Conservation (phyloP, 2,113 vertebrate species). For the Lanius ludovicianus region DNA sequence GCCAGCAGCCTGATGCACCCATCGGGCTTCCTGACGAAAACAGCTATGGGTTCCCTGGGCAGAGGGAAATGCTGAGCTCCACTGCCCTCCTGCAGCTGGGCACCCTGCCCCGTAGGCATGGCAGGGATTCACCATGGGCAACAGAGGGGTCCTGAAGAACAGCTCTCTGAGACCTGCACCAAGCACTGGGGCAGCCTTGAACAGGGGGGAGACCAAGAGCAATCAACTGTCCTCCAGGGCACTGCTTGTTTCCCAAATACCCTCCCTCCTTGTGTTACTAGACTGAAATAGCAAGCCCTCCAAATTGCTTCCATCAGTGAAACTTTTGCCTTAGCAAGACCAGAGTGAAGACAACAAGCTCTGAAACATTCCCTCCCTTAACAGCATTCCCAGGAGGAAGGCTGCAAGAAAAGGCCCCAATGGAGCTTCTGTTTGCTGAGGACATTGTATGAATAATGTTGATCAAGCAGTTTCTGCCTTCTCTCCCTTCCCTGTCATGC, state of each 20-base stretch:
- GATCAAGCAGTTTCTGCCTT: neutral
- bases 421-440: slow-evolving; percentile 24
- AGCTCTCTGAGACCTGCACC: neutral
- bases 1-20: neutral
- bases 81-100: neutral
- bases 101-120: accelerated
- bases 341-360: neutral
- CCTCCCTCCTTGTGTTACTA: neutral
- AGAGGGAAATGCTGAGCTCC: neutral
- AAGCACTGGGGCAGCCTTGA: neutral
- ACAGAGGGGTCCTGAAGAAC: neutral
- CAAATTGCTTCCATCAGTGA: neutral
- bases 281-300: neutral
- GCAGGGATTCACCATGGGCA: neutral
- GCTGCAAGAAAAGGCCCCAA: neutral
- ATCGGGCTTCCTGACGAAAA: neutral
- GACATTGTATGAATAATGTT: slow-evolving; percentile 42
- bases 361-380: neutral
- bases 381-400: neutral
- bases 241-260: neutral
- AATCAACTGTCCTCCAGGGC: neutral
- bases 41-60: neutral
- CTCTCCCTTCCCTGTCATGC: slow-evolving; percentile 58
- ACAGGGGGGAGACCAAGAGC: neutral
- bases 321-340: neutral